Evolutionary conservation across 2,797 vertebrate genomes (phyloP), one percentile per base, ranked within the genome.

Genomic region (Arrhamphus sclerolepis): DNA sequence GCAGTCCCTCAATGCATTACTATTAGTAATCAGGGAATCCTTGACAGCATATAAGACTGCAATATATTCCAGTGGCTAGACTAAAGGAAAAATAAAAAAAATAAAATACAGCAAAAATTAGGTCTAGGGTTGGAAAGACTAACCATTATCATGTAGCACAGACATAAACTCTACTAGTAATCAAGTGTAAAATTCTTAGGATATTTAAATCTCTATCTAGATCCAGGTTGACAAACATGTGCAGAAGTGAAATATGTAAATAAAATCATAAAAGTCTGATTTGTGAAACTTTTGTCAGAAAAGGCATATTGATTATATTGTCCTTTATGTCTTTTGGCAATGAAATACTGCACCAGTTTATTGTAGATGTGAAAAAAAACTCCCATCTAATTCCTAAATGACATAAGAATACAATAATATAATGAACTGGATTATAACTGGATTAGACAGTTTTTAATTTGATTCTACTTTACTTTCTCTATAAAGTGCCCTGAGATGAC

Each of bases 201-300:
- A 50, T 20, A 31, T 61, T 42, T 49, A 20, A 53, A 17, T 13
- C 2, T 52, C 10, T 29, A 5, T 9, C 39, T n/a, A 48, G 26
- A 46, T 38, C 5, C 24, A 56, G 38, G 41, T 8, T 46, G 34
- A 38, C 20, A 28, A 31, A 34, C 18, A 14, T 42, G 2, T 34
- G 42, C 5, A 3, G 46, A 54, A 4, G 19, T 40, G 9, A 51
- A 43, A 52, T 22, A 48, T 56, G 14, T n/a, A 48, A 65, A 21
- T 51, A 2, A 13, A 22, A 42, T n/a, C 2, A 38, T 38, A 38
- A 38, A 38, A 14, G 34, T 38, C 13, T 31, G n/a, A 24, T 24
- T 34, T 5, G 0, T 38, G 7, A 63, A 51, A 75, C 17, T 9
- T 26, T 6, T 0, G 8, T 51, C 19, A 46, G 24, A 49, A 7